Conservation (phyloP, 64 coral and sea anemone genomes). For the Trachythela sp. region DNA sequence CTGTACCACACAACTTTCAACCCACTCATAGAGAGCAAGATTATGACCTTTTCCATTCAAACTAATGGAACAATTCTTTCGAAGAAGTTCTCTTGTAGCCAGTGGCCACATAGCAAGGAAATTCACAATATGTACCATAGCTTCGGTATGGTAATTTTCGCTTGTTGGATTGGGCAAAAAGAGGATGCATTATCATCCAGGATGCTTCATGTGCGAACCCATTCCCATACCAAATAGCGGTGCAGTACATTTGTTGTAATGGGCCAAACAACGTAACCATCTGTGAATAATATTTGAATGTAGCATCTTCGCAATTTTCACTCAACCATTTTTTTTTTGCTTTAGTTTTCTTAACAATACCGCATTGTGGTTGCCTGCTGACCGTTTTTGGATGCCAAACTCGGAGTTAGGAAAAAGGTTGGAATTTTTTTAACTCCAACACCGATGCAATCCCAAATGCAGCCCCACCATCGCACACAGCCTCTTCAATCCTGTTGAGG, state of each 20-base stretch:
- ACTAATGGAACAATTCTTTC: conserved; percentile 26
- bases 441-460: background rate
- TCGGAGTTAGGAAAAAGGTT: background rate
- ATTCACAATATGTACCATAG: conserved; percentile 33
- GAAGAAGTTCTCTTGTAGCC: conserved; percentile 14
- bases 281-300: background rate
- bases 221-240: conserved; percentile 20
- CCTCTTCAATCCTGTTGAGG: conserved; percentile 19
- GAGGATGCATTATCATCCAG: conserved; percentile 34
- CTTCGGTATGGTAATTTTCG: conserved; percentile 37
- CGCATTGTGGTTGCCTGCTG: conserved; percentile 19
- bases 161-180: conserved; percentile 22
- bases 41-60: conserved; percentile 34
- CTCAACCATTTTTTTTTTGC: background rate
- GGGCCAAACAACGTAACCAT: conserved; percentile 32
- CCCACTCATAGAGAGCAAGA: conserved; percentile 40
- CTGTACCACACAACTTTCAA: conserved; percentile 27
- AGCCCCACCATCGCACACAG: background rate
- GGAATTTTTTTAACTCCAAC: conserved; percentile 10
- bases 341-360: conserved; percentile 18
- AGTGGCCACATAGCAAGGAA: conserved; percentile 35
- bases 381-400: conserved; percentile 22
- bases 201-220: conserved; percentile 20
- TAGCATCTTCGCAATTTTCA: background rate
- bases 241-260: conserved; percentile 11